A percentile compares a stretch with the other conserved stretches of the same genome.
phyloP scores from a whole-genome alignment of 2,113 vertebrate genomes.

The Porphyrio hochstetteri region DNA sequence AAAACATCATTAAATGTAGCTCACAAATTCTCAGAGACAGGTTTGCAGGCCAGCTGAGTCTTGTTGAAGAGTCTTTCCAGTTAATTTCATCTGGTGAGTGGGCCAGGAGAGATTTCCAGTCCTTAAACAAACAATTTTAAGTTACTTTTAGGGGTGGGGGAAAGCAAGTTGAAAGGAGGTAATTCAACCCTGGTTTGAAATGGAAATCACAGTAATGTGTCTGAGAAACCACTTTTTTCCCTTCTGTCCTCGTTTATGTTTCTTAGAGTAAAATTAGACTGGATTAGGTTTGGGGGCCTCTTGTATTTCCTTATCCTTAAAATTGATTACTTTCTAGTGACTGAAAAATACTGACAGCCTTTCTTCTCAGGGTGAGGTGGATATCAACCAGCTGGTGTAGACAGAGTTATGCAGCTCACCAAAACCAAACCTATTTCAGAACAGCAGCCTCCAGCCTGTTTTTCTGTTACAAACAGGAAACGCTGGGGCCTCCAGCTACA shows the following conservation, averaged over 20 bases:
- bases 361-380: slow-evolving; percentile 32
- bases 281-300: slow-evolving; percentile 18
- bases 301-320: slow-evolving; percentile 60
- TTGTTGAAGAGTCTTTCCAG: slow-evolving; percentile 46
- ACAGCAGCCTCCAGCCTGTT: background rate
- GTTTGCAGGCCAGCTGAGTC: slow-evolving; percentile 57
- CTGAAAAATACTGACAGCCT: slow-evolving; percentile 53
- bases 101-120: slow-evolving; percentile 39
- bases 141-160: background rate
- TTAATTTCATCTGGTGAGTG: slow-evolving; percentile 55
- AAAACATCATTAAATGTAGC: slow-evolving; percentile 8
- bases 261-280: slow-evolving; percentile 49
- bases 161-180: slow-evolving; percentile 42
- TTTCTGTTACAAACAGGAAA: background rate
- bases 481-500: background rate
- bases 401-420: background rate
- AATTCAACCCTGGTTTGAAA: slow-evolving; percentile 46
- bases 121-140: slow-evolving; percentile 47
- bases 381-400: slow-evolving; percentile 50
- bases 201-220: background rate
- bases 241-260: background rate
- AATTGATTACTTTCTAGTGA: slow-evolving; percentile 58
- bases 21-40: slow-evolving; percentile 55
- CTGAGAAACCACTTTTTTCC: slow-evolving; percentile 36
- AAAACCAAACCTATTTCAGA: slow-evolving; percentile 2